Conservation (phyloP, 1,140 invertebrate species). For the Diorhabda elongata region DNA sequence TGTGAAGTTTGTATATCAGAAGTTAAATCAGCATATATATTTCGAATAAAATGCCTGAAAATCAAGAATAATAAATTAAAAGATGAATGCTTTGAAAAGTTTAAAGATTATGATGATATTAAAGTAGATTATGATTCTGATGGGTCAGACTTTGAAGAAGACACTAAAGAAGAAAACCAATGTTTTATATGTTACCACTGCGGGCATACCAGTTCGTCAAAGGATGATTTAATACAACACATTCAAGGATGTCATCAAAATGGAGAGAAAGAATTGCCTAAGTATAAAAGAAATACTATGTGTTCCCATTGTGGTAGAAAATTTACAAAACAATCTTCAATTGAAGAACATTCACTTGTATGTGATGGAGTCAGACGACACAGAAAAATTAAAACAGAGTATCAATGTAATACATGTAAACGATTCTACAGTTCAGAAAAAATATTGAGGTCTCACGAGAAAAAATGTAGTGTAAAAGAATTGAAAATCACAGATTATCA, state of each 20-base stretch:
- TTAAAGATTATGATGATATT: slow-evolving; percentile 6
- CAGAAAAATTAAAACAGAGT: slow-evolving; percentile 4
- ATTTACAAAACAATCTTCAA: slow-evolving; percentile 6
- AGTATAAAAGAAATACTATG: slow-evolving; percentile 5
- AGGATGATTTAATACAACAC: slow-evolving; percentile 19
- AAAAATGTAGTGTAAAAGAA: not conserved
- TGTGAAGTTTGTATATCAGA: slow-evolving; percentile 6
- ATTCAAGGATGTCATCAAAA: slow-evolving; percentile 13
- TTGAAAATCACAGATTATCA: slow-evolving; percentile 11
- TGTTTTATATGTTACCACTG: slow-evolving; percentile 18
- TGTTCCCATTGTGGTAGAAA: slow-evolving; percentile 17
- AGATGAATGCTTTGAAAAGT: not conserved
- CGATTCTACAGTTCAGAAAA: slow-evolving; percentile 8
- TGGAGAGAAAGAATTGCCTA: not conserved
- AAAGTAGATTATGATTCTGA: slow-evolving; percentile 10
- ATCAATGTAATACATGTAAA: slow-evolving; percentile 15
- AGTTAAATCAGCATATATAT: slow-evolving; percentile 5
- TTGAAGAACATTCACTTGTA: slow-evolving; percentile 9
- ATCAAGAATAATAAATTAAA: slow-evolving; percentile 1
- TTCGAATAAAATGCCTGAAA: slow-evolving; percentile 7
- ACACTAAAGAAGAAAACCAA: not conserved
- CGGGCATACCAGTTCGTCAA: slow-evolving; percentile 4
- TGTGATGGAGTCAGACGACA: slow-evolving; percentile 19
- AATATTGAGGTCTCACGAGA: slow-evolving; percentile 16
- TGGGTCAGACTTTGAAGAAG: not conserved